Base-by-base conservation (phyloP, 2,888 invertebrate species). In the Holacanthella duospinosa region DNA sequence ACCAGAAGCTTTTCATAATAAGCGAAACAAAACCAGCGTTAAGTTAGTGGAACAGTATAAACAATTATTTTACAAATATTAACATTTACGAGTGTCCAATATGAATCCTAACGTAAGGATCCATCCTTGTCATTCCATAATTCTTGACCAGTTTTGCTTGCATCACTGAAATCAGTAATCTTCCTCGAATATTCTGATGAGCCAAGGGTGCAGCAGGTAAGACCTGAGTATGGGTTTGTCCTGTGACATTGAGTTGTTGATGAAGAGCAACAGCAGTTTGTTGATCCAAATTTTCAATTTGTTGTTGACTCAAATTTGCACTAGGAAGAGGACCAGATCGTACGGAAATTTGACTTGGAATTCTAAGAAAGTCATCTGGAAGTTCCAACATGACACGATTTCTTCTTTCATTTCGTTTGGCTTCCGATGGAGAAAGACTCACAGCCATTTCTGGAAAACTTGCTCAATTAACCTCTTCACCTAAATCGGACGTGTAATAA, bases 101-200 rank as follows among this genome's bases (percentile, higher is more conserved):
- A 36, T 16, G 16, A 36, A 97, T 79, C 63, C 96, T 83, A 36
- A 91, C 93, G 77, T 96, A 97, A 0, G 95, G 95, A 79, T 96
- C 95, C 95, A 95, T 96, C 64, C 92, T 84, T 1, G 92, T 89
- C 75, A 95, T 81, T 12, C 94, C 94, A 82, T 95, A 95, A 78
- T 95, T 95, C 80, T 94, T 93, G 9, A 87, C 86, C 65, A 95
- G 81, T 79, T 91, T 92, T 2, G 93, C 94, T 79, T 93, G 92
- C 28, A 85, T 87, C 66, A 93, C 84, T 19, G 92, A 92, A 73
- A 93, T 86, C 76, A 87, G 89, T 44, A 93, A 82, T 64, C 88
- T 81, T 2, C 91, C 91, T 76, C 77, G 72, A 65, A 82, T 77
- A 75, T 81, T 79, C 66, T 81, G 77, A 70, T 80, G 76, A 75